Percentiles rank a stretch among this genome's conserved stretches.
Evolutionary conservation across 2,888 invertebrate genomes (phyloP).

Genomic region (Crioceris asparagi): DNA sequence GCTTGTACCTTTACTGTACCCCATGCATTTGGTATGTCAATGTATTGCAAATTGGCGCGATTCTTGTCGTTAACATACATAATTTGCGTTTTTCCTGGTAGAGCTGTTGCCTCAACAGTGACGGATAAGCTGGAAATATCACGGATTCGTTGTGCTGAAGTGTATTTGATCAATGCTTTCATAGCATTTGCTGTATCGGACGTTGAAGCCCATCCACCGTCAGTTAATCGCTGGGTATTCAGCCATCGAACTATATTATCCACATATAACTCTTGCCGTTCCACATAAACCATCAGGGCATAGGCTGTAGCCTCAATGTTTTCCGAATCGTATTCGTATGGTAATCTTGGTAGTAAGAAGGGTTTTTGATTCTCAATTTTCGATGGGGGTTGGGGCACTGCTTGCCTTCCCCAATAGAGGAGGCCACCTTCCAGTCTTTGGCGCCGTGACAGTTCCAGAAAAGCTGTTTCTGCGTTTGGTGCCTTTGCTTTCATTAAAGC

Average conservation of each 20-base stretch:
- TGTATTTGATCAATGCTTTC: constrained; percentile 83
- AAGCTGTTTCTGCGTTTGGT: constrained; percentile 77
- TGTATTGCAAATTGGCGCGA: constrained; percentile 64
- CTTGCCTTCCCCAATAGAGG: constrained; percentile 76
- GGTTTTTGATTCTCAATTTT: constrained; percentile 88
- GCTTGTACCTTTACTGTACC: constrained; percentile 89
- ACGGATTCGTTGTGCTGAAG: constrained; percentile 70
- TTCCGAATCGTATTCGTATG: constrained; percentile 79
- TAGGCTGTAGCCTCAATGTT: constrained; percentile 92
- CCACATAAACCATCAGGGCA: constrained; percentile 79
- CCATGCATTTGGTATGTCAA: constrained; percentile 86
- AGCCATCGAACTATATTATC: constrained; percentile 81
- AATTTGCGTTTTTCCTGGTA: constrained; percentile 50
- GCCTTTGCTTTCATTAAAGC: constrained; percentile 75
- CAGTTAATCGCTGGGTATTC: constrained; percentile 74
- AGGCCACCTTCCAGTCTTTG: constrained; percentile 55
- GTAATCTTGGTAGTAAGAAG: constrained; percentile 76
- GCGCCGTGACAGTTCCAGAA: constrained; percentile 50
- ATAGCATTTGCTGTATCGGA: constrained; percentile 80
- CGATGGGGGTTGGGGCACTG: constrained; percentile 68
- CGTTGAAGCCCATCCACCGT: constrained; percentile 54
- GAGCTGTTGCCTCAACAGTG: constrained; percentile 74
- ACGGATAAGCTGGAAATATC: constrained; percentile 69
- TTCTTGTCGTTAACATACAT: constrained; percentile 66
- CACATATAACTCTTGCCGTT: constrained; percentile 67